phyloP scores from a whole-genome alignment of 2,797 vertebrate species.

The Caiman crocodilus region DNA sequence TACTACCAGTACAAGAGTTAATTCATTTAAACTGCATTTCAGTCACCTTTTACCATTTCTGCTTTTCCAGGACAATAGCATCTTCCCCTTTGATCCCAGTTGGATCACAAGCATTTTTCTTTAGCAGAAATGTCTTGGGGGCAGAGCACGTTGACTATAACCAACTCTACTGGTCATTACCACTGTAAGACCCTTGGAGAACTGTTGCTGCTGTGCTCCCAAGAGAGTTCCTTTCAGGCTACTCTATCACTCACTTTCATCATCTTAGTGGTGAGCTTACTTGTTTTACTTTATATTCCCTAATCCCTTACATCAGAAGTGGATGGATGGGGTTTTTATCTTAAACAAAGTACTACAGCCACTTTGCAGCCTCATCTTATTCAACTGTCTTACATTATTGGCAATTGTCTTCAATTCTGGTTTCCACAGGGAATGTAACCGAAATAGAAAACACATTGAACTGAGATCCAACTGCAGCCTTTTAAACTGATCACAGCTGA shows the following conservation, averaged over 20 bases:
- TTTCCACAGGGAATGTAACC: not conserved
- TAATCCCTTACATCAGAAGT: not conserved
- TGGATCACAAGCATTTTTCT: no score
- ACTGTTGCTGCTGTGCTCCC: not conserved
- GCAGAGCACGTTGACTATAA: not conserved
- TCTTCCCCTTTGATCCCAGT: no score
- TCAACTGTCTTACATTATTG: not conserved
- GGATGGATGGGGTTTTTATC: not conserved
- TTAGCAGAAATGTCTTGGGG: not conserved
- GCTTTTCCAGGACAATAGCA: not conserved
- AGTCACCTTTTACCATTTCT: no score
- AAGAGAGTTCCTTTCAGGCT: not conserved
- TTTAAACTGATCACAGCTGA: not conserved
- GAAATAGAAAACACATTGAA: not conserved
- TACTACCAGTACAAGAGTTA: no score
- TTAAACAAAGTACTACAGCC: no score
- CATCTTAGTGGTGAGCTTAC: rapidly evolving
- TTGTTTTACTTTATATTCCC: not conserved
- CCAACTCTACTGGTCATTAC: not conserved
- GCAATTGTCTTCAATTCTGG: not conserved
- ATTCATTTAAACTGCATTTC: no score
- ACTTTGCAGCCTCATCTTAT: not conserved
- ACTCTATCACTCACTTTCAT: not conserved
- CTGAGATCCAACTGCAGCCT: not conserved
- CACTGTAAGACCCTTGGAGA: not conserved